Base-by-base conservation (phyloP, 2,888 invertebrate genomes). In the Orchesella flavescens region DNA sequence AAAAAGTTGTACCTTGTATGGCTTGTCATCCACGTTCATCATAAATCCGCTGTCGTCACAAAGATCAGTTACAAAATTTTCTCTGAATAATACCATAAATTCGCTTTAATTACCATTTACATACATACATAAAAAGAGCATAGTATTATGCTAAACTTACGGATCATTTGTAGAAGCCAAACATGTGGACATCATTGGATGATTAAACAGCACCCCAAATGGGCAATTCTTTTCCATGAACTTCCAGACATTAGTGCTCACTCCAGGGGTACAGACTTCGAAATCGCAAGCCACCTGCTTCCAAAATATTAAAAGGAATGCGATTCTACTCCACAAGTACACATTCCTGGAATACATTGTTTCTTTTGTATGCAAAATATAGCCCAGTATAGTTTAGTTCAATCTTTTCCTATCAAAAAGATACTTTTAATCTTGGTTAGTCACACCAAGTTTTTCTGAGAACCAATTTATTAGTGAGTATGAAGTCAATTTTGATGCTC, bases 201-300 rank as follows among this genome's bases (percentile, higher is more conserved):
- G 63, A 10, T 63, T 66, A 46, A 87, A 86, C 0, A 87, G 69
- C 24, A 87, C 84, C 13, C 87, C 87, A 72, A 53, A 81, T 7
- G 87, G 87, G 44, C 87, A 87, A 23, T 84, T 81, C 9, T 17
- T 65, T 5, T 21, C n/a, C 1, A 69, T 69, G 44, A 84, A 80
- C 43, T 53, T 57, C 24, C 80, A 81, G 0, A 85, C 81, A 4
- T 46, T 49, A 10, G 34, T 21, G 44, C 72, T 85, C 12, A 13
- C 12, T 10, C 43, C 57, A 3, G 63, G 71, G 21, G 76, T 71
- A 53, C 86, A 86, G 4, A 80, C 72, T 57, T 86, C 85, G 61
- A 85, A 85, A 69, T 80, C 80, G 4, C 69, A 68, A 7, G 13
- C 0, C n/a, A 9, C 24, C n/a, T 59, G 13, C 5, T n/a, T 34